These are phyloP conservation scores for Torymus auratus DNA, from an alignment of 2,888 invertebrate genomes.

Conservation along the genomic window DNA sequence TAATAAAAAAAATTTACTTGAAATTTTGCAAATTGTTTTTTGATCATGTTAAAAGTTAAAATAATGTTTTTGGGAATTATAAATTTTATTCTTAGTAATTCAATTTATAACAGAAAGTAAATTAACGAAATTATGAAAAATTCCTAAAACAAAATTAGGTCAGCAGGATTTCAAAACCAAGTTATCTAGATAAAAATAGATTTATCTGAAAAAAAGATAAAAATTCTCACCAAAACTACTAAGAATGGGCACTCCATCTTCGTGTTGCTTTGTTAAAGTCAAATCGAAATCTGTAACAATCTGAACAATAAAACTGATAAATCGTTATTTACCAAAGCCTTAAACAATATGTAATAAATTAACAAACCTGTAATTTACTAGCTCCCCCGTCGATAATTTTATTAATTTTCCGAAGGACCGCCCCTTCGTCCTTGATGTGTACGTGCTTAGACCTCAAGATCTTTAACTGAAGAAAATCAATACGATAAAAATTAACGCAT, in stretches of 20 bases:
- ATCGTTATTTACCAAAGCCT: background rate
- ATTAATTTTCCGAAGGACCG: conserved; percentile 79
- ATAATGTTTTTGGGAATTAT: too few species aligned
- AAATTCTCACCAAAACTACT: conserved; percentile 87
- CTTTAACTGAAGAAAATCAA: conserved; percentile 68
- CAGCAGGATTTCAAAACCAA: background rate
- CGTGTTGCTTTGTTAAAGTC: conserved; percentile 88
- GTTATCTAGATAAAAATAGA: background rate
- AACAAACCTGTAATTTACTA: conserved; percentile 79
- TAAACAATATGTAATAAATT: background rate
- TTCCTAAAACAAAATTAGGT: conserved; percentile 27
- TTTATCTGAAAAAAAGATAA: background rate
- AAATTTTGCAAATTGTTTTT: too few species aligned
- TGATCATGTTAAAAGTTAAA: too few species aligned
- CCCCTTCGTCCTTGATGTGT: conserved; percentile 78
- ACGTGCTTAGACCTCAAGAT: conserved; percentile 75
- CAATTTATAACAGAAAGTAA: too few species aligned
- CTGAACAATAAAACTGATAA: conserved; percentile 75
- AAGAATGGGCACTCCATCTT: conserved; percentile 83
- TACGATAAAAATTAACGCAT: too few species aligned
- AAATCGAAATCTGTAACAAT: conserved; percentile 94
- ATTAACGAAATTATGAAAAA: too few species aligned
- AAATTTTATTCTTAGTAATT: too few species aligned
- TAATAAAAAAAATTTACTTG: too few species aligned
- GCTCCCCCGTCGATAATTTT: conserved; percentile 80